Conservation (phyloP, 2,888 invertebrate species). For the Strigamia maritima region DNA sequence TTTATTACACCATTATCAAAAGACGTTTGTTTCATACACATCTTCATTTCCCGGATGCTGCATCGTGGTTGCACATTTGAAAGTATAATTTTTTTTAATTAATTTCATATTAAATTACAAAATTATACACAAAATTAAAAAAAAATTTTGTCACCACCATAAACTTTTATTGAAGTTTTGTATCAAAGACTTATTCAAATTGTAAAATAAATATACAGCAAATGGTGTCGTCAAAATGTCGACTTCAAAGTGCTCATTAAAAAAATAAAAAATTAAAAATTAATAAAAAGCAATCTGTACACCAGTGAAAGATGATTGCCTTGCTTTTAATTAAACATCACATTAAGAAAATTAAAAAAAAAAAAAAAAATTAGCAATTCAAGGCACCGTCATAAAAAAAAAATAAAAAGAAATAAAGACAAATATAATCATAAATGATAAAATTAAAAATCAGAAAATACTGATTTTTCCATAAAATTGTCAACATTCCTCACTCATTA, state of each 20-base stretch:
- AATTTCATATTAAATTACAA: background rate
- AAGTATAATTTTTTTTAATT: no score
- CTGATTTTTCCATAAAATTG: background rate
- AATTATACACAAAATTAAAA: background rate
- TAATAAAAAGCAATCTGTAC: background rate
- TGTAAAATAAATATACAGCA: background rate
- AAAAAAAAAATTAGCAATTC: background rate
- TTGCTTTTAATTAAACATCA: background rate
- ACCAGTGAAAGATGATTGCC: background rate
- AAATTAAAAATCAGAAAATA: background rate
- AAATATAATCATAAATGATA: background rate
- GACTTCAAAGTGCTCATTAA: background rate
- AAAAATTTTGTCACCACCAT: background rate
- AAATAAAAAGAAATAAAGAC: background rate
- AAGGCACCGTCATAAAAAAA: background rate
- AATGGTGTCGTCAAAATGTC: background rate
- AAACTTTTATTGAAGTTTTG: constrained; percentile 1
- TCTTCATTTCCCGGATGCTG: background rate
- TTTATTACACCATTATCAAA: background rate
- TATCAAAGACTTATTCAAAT: constrained; percentile 18
- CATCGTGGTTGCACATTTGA: no score
- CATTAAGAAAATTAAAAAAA: background rate
- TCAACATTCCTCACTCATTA: background rate
- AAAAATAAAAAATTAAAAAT: no score
- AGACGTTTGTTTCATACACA: background rate